Evolutionary conservation across 2,797 vertebrate genomes (phyloP), one percentile per base, ranked within the genome.

Genomic region (Enteromius fasciolatus): DNA sequence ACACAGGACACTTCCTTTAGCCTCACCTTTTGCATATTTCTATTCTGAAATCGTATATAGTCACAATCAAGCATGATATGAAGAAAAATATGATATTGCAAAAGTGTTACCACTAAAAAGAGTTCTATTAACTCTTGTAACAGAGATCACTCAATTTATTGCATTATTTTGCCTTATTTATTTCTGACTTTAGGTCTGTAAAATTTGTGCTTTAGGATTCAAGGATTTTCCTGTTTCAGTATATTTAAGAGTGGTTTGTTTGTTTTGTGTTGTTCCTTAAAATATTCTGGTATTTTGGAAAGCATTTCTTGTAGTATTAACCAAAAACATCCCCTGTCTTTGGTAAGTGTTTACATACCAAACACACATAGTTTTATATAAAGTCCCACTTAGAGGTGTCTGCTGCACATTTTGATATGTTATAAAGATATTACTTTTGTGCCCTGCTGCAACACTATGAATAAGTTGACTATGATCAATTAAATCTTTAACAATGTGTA

Each of bases 281-380:
- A 67, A 10, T 63, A 44, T 68, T 57, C 78, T 64, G 52, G 39
- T 79, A 66, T 68, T 80, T 77, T 66, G 20, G 57, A 84, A 83
- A 70, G 80, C 5, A n/a, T 85, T 85, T 74, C 78, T 66, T 46
- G 48, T 36, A 89, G 80, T 85, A 83, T 83, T 86, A 86, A 86
- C 64, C 70, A 84, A 76, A 87, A 90, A 79, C 74, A 8, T 84
- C 84, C 57, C 79, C 83, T 83, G 90, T 87, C 87, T 93, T 93
- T 93, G 89, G 91, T 92, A 92, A 89, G 87, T 54, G 11, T 81
- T 88, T 59, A 59, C 52, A 73, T 76, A n/a, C 28, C 90, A 83
- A 90, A 86, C 92, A 93, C 92, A 91, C 86, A 54, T 88, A 87
- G 83, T 93, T 94, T 94, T 94, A 90, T 94, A 92, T 87, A 33